Conservation (phyloP, 1,140 invertebrate species). For the Atta colombica region DNA sequence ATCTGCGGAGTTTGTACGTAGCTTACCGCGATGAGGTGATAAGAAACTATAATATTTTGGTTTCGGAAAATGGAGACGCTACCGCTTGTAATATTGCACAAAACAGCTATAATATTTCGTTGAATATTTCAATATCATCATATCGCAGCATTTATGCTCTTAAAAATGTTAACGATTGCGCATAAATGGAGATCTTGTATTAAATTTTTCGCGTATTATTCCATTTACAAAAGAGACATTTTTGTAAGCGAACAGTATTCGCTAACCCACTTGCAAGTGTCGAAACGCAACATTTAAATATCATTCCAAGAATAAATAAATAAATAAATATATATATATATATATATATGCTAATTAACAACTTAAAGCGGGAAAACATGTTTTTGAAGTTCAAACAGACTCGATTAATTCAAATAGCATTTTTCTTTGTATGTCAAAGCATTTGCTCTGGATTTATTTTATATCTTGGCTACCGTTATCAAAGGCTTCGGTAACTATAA, state of each 20-base stretch:
- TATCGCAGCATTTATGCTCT: neutral
- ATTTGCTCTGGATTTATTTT: neutral
- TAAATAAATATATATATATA: neutral
- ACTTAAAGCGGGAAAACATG: neutral
- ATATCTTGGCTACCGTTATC: neutral
- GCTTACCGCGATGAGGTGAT: neutral
- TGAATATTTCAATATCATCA: neutral
- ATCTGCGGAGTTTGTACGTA: slow-evolving; percentile 17
- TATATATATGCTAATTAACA: neutral
- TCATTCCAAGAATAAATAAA: neutral
- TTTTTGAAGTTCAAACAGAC: neutral
- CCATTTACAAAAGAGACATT: neutral
- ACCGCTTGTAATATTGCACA: neutral
- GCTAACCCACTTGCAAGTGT: neutral
- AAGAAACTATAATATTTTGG: neutral
- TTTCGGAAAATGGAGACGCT: neutral
- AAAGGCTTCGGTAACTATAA: slow-evolving; percentile 23
- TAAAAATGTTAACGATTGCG: neutral
- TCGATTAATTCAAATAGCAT: slow-evolving; percentile 4
- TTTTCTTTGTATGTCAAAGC: neutral
- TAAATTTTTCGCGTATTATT: neutral
- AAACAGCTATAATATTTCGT: neutral
- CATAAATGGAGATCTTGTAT: neutral
- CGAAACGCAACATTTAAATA: neutral
- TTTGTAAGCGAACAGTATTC: neutral